Percentiles rank a stretch among this genome's conserved stretches.
Conservation (phyloP, 2,113 vertebrate species). For the Arvicanthis niloticus region DNA sequence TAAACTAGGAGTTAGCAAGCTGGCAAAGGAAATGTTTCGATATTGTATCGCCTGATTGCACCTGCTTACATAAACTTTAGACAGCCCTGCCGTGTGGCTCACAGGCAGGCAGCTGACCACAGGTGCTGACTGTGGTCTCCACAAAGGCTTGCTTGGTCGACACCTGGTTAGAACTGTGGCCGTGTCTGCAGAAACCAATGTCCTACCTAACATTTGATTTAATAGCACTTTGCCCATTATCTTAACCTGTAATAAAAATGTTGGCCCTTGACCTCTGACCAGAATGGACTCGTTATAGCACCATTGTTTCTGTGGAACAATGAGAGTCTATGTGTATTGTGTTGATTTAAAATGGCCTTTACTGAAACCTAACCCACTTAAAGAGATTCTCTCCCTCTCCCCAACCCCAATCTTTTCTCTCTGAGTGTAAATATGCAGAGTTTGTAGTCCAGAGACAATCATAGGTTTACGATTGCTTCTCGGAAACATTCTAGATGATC, state of each 20-base stretch:
- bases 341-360: constrained; percentile 60
- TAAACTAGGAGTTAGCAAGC: constrained; percentile 34
- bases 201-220: constrained; percentile 21
- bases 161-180: background rate
- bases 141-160: background rate
- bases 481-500: background rate
- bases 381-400: background rate
- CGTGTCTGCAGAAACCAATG: background rate
- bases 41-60: constrained; percentile 15
- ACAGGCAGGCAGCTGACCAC: background rate
- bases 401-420: background rate
- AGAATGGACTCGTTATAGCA: constrained; percentile 27
- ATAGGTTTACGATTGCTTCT: constrained; percentile 31
- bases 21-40: constrained; percentile 29
- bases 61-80: constrained; percentile 25
- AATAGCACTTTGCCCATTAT: background rate
- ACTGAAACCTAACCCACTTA: background rate
- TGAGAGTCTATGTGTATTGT: constrained; percentile 34
- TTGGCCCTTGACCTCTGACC: background rate
- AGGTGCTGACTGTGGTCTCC: background rate
- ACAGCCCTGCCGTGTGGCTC: background rate
- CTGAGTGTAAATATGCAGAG: background rate
- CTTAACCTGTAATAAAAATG: constrained; percentile 23
- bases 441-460: background rate
- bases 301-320: constrained; percentile 31